Base-by-base conservation (phyloP, 2,888 invertebrate species). In the Netelia virgata region DNA sequence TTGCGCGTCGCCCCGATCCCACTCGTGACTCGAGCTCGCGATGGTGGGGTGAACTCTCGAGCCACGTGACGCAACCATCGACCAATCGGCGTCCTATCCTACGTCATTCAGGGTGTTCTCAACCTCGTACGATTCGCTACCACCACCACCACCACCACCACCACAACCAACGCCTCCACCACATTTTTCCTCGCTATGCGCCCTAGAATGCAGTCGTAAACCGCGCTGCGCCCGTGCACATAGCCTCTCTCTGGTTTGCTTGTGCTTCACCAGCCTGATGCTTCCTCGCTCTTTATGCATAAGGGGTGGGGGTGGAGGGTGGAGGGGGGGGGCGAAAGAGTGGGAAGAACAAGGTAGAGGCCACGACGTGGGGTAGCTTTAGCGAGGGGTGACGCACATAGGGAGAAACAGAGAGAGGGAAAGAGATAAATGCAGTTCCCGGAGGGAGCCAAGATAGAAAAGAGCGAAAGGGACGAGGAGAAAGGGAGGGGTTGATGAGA, bases 101-200 rank as follows among this genome's bases (percentile, higher is more conserved):
- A 92, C 92, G 91, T 91, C 92, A 91, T 82, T 64, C 91, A 91
- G 43, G 91, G 41, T 91, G 91, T 88, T 90, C 92, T 92, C 93
- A 91, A 41, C 53, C 16, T 18, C n/a, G 28, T 16, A n/a, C 10
- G 57, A 59, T 28, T 28, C n/a, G 8, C 47, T 43, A 28, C 36
- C 57, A 16, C 36, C 14, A 18, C 47, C 55, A 11, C 43, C 20
- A 64, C 50, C 47, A 57, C 20, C 63, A 16, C 50, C 36, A 69
- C 57, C 16, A 3, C 55, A 43, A 28, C 18, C 57, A 14, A 41
- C 28, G 14, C 53, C 9, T 10, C 36, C 5, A 43, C 11, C 36
- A 14, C n/a, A n/a, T 55, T 53, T 75, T 61, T 74, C 41, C 16
- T 75, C 63, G 20, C 74, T 63, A 14, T 63, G 64, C 74, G 55